phyloP scores from a whole-genome alignment of 2,113 vertebrate species.

The Centropristis striata region DNA sequence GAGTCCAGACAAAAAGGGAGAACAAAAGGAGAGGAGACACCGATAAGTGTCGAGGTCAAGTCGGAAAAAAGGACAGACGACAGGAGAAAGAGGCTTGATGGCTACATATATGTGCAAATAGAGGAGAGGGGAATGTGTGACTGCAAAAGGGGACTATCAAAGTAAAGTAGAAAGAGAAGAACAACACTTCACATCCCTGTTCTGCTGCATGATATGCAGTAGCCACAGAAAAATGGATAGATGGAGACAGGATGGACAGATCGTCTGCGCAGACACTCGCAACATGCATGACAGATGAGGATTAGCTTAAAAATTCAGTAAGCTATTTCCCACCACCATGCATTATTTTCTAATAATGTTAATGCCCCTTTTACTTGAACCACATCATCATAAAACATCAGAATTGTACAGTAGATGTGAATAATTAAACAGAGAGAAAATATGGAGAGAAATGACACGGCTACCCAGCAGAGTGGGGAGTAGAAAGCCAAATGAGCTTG shows the following conservation, averaged over 20 bases:
- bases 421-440: slow-evolving; percentile 56
- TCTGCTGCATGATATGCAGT: slow-evolving; percentile 43
- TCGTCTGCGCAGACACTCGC: slow-evolving; percentile 27
- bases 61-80: slow-evolving; percentile 69
- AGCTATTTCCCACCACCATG: slow-evolving; percentile 52
- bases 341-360: slow-evolving; percentile 44
- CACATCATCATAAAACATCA: slow-evolving; percentile 41
- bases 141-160: slow-evolving; percentile 3
- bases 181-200: slow-evolving; percentile 26
- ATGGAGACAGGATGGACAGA: slow-evolving; percentile 14
- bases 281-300: slow-evolving; percentile 54
- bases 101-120: slow-evolving; percentile 53
- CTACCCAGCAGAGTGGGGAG: slow-evolving; percentile 32
- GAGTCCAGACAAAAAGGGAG: slow-evolving; percentile 89
- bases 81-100: slow-evolving; percentile 78
- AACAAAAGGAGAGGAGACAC: slow-evolving; percentile 91
- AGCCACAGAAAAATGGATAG: slow-evolving; percentile 35
- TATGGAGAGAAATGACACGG: slow-evolving; percentile 65
- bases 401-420: slow-evolving; percentile 50
- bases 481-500: slow-evolving; percentile 54
- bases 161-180: slow-evolving; percentile 5
- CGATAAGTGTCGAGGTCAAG: slow-evolving; percentile 86
- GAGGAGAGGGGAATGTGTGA: slow-evolving; percentile 32
- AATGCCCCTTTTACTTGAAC: slow-evolving; percentile 39
- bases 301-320: slow-evolving; percentile 56